These are phyloP conservation scores for Heliconius hermathena DNA, from an alignment of 1,140 invertebrate genomes.

Conservation along the genomic window DNA sequence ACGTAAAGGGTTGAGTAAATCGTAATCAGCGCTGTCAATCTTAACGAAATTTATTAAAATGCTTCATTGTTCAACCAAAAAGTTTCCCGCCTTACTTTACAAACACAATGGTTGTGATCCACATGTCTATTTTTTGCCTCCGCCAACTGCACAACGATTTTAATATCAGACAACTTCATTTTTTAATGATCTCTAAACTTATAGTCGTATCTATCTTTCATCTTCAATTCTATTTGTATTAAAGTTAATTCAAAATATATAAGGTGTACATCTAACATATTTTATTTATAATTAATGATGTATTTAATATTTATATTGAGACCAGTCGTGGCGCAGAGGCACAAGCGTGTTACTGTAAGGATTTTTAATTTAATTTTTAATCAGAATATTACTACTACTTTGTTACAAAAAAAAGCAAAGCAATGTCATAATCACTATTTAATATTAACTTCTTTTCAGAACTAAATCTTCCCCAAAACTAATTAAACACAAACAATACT, in stretches of 20 bases:
- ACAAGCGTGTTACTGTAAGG: too few relatives aligned
- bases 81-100: conserved; percentile 62
- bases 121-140: conserved; percentile 69
- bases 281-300: not conserved
- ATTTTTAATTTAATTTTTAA: too few relatives aligned
- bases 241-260: conserved; percentile 16
- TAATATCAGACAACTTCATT: conserved; percentile 61
- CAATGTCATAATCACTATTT: too few relatives aligned
- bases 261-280: not conserved
- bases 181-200: conserved; percentile 54
- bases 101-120: conserved; percentile 67
- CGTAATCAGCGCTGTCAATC: conserved; percentile 76
- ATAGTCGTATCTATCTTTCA: conserved; percentile 59
- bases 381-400: too few relatives aligned
- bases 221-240: conserved; percentile 57
- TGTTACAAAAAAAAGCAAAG: too few relatives aligned
- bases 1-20: conserved; percentile 56
- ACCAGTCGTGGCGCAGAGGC: too few relatives aligned
- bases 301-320: not conserved
- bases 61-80: conserved; percentile 75
- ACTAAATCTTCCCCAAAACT: not conserved
- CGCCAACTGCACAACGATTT: conserved; percentile 64
- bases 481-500: not conserved
- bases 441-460: too few relatives aligned
- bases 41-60: conserved; percentile 80